Evolutionary conservation across 1,140 invertebrate species (phyloP).

Genomic region (Apocrypta bakeri): DNA sequence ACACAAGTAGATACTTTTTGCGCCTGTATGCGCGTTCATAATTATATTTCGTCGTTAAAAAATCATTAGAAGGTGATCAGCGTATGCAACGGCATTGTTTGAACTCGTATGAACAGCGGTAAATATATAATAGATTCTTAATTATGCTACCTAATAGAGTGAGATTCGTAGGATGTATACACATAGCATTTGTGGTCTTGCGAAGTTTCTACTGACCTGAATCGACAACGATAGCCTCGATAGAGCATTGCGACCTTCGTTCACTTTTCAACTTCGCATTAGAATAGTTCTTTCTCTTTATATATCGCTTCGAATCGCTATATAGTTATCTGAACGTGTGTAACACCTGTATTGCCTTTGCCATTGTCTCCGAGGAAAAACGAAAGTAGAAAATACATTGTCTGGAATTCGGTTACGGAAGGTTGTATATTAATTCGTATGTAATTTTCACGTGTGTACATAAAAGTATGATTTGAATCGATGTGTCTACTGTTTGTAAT

Average conservation of each 20-base stretch:
- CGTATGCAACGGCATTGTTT: neutral
- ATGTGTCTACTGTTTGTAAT: too few species aligned
- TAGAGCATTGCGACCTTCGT: neutral
- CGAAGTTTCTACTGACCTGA: slow-evolving; percentile 6
- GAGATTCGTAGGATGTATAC: neutral
- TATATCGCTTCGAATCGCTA: neutral
- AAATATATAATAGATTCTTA: neutral
- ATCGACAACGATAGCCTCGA: slow-evolving; percentile 7
- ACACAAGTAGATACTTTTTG: too few species aligned
- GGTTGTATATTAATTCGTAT: too few species aligned
- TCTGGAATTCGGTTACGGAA: neutral
- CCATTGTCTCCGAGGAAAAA: neutral
- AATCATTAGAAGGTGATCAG: neutral
- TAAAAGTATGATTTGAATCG: too few species aligned
- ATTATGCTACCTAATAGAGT: neutral
- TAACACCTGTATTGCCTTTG: neutral
- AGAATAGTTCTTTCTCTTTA: neutral
- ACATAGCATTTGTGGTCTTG: neutral
- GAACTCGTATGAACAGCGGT: neutral
- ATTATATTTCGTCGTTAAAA: neutral
- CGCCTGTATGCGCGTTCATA: too few species aligned
- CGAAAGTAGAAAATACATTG: neutral
- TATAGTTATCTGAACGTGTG: neutral
- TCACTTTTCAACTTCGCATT: slow-evolving; percentile 19
- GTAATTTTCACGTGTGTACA: too few species aligned